Percentiles rank a stretch among this genome's conserved stretches.
phyloP scores from a whole-genome alignment of 2,888 invertebrate genomes.

The Strigamia maritima region DNA sequence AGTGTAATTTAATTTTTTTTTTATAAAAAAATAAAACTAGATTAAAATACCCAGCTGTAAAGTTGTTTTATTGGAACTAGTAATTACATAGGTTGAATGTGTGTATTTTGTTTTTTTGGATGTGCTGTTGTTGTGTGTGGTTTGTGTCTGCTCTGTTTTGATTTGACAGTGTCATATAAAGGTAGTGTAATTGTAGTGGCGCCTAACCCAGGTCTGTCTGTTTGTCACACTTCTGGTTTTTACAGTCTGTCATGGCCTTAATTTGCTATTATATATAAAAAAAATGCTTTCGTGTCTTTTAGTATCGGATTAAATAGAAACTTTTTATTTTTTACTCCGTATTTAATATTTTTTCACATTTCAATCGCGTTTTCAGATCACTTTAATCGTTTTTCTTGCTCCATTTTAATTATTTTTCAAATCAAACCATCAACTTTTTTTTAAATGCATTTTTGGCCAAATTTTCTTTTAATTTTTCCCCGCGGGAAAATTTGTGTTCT shows the following conservation, averaged over 20 bases:
- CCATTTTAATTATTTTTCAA: no score
- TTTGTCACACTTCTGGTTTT: not conserved
- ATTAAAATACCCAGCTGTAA: not conserved
- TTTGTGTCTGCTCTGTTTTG: not conserved
- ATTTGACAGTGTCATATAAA: not conserved
- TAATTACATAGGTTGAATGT: not conserved
- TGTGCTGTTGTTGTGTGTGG: not conserved
- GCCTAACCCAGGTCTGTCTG: not conserved
- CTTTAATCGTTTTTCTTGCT: no score
- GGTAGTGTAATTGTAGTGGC: not conserved
- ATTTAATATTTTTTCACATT: no score
- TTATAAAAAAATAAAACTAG: no score
- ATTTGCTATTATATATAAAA: no score
- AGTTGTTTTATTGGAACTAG: not conserved
- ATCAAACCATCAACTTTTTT: no score
- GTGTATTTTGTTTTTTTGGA: not conserved
- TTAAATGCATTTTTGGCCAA: not conserved
- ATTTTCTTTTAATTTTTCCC: not conserved
- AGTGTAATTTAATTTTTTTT: no score
- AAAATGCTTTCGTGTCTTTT: no score
- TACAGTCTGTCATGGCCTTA: not conserved
- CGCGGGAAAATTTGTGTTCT: not conserved
- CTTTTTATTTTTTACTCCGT: no score
- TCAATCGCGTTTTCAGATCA: no score
- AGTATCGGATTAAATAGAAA: no score